Base-by-base conservation (phyloP, 1,140 invertebrate genomes). In the Diploscapter pachys region DNA sequence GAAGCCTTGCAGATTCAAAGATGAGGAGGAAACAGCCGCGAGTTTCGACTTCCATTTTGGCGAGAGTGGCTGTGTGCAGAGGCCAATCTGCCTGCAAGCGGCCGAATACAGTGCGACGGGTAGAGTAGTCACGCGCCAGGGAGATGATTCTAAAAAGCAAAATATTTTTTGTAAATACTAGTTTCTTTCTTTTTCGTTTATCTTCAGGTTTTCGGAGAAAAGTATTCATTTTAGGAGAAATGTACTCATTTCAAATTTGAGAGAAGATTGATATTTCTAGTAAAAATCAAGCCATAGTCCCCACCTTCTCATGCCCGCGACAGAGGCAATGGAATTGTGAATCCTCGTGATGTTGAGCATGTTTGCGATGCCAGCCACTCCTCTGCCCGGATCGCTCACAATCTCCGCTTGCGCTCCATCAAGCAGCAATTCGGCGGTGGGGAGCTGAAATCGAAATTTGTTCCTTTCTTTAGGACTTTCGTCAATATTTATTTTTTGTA, bases 341-440 rank as follows among this genome's bases (percentile, higher is more conserved):
- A 90, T 85, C 63, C 90, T 80, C n/a, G 90, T 89, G 48, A 90
- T 86, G 53, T 87, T 89, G 6, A 90, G 79, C 89, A 90, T 90
- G 71, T 86, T 85, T n/a, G 89, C 82, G 64, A 90, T 90, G 31
- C 80, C 82, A 9, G 89, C 82, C 4, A 90, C 87, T 6, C 90
- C 90, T 65, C 89, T 81, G 6, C 89, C 90, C 74, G 86, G 84
- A n/a, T 87, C 86, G 9, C 88, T 88, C 6, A 89, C 84, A 84
- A 84, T 86, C 63, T 83, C 79, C 4, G 89, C 89, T 48, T 81
- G 79, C 11, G 87, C 82, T 11, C 90, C 89, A 83, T 90, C 87
- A 4, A 90, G 81, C 8, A 90, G 81, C 4, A 90, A 81, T 79
- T 90, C 90, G 4, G 89, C 90, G 4, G 90, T 90, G 13, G 90